phyloP scores from a whole-genome alignment of 1,140 invertebrate genomes.

The Platyscapa corneri region DNA sequence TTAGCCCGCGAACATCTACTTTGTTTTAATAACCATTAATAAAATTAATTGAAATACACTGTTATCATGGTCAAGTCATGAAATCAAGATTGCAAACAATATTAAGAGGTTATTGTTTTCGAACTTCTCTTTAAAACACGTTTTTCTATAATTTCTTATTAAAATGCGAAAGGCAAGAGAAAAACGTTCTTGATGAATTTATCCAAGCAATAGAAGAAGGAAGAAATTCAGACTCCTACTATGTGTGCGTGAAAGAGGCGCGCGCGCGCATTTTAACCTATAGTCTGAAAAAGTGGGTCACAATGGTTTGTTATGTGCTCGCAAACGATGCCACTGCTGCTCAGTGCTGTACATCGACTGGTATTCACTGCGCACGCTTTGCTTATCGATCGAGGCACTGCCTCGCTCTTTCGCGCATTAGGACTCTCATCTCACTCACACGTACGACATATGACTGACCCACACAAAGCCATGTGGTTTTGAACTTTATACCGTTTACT shows the following conservation, averaged over 20 bases:
- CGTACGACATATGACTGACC: not conserved
- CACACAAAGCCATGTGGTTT: not conserved
- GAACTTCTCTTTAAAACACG: too few species aligned
- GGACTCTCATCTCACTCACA: slow-evolving; percentile 1
- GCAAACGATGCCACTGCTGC: not conserved
- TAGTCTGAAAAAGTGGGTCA: slow-evolving; percentile 18
- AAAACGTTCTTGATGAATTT: too few species aligned
- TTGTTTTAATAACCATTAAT: too few species aligned
- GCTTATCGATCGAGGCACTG: slow-evolving; percentile 70
- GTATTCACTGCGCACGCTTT: slow-evolving; percentile 67
- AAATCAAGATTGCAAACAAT: too few species aligned
- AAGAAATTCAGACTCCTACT: too few species aligned
- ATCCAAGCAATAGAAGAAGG: too few species aligned
- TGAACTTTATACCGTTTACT: not conserved
- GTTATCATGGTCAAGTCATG: too few species aligned
- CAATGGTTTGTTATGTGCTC: not conserved
- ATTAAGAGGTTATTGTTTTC: too few species aligned
- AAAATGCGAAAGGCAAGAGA: too few species aligned
- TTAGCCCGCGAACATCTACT: too few species aligned
- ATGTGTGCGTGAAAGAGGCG: not conserved
- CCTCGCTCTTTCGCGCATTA: slow-evolving; percentile 59
- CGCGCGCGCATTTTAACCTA: not conserved
- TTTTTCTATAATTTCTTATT: too few species aligned
- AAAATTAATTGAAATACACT: too few species aligned
- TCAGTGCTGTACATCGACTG: not conserved